Percentiles rank a stretch among this genome's conserved stretches.
Conservation (phyloP, 2,888 invertebrate species). For the Danaus chrysippus region DNA sequence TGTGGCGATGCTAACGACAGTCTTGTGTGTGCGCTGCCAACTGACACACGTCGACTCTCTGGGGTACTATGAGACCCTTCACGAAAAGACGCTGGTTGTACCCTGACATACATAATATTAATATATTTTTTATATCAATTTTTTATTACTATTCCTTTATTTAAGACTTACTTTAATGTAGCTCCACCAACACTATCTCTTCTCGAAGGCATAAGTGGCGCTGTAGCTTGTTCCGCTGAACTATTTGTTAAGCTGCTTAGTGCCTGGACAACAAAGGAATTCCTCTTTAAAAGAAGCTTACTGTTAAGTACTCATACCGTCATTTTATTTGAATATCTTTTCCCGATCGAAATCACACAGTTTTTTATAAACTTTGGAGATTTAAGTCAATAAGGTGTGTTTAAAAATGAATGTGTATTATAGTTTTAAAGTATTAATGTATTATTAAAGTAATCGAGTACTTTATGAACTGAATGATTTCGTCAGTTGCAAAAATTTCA, state of each 20-base stretch:
- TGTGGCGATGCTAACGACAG: slow-evolving; percentile 44
- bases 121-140: too few relatives aligned
- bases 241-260: slow-evolving; percentile 87
- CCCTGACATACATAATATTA: slow-evolving; percentile 40
- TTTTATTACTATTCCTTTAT: too few relatives aligned
- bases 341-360: background rate
- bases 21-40: slow-evolving; percentile 41
- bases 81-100: slow-evolving; percentile 52
- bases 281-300: background rate
- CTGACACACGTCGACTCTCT: slow-evolving; percentile 65
- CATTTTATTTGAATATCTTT: background rate
- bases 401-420: background rate
- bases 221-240: slow-evolving; percentile 75
- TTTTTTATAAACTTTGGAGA: too few relatives aligned
- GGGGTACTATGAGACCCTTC: slow-evolving; percentile 63
- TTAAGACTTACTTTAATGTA: slow-evolving; percentile 70
- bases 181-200: slow-evolving; percentile 82
- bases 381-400: background rate
- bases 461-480: background rate
- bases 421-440: background rate
- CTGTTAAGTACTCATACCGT: too few relatives aligned
- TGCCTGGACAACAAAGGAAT: slow-evolving; percentile 75
- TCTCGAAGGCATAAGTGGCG: slow-evolving; percentile 82
- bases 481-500: background rate
- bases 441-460: background rate